Conservation (phyloP, 2,797 vertebrate species). For the Lagorchestes hirsutus region DNA sequence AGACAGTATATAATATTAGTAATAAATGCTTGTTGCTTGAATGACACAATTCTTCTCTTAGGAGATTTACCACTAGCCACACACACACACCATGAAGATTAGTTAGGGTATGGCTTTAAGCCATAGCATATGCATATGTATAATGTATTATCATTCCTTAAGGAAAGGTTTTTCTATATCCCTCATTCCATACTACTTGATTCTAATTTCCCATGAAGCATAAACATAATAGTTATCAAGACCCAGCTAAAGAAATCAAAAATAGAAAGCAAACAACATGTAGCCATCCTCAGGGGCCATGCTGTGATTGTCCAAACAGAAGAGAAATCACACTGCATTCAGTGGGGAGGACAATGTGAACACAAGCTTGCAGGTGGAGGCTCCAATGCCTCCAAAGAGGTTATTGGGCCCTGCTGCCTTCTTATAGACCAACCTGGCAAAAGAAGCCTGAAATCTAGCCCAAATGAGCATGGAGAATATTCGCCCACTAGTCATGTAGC, state of each 20-base stretch:
- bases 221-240: slow-evolving; percentile 59
- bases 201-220: not conserved
- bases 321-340: slow-evolving; percentile 33
- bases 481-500: slow-evolving; percentile 60
- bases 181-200: not conserved
- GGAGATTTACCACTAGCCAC: not conserved
- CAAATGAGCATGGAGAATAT: slow-evolving; percentile 69
- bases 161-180: not conserved
- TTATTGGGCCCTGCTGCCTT: not conserved
- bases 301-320: slow-evolving; percentile 64
- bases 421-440: slow-evolving; percentile 57
- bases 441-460: slow-evolving; percentile 48
- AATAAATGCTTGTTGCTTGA: not conserved
- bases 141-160: not conserved
- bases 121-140: not conserved
- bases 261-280: slow-evolving; percentile 58
- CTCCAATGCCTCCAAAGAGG: slow-evolving; percentile 54
- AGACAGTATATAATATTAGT: not conserved
- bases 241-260: not conserved
- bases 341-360: slow-evolving; percentile 53
- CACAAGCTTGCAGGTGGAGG: not conserved
- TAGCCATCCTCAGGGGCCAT: not conserved
- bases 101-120: not conserved
- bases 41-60: not conserved
- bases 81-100: not conserved